A percentile compares a stretch with the other conserved stretches of the same genome.
phyloP scores from a whole-genome alignment of 2,797 vertebrate genomes.

The Cossypha dichroa region DNA sequence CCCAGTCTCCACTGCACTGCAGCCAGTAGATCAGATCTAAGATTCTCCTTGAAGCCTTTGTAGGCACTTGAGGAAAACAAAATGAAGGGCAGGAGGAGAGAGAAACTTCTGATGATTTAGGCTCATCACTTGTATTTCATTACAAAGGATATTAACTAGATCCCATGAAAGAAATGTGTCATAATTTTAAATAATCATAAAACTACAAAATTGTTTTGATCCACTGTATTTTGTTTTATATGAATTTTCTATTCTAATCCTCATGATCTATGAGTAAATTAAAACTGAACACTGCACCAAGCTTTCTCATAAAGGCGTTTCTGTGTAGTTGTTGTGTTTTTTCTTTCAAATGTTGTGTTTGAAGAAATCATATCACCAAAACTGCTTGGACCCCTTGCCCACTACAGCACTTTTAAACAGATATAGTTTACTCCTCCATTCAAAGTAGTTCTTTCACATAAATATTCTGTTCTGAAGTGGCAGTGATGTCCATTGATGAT shows the following conservation, averaged over 20 bases:
- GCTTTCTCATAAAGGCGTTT: background rate
- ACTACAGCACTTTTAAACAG: background rate
- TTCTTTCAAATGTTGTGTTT: background rate
- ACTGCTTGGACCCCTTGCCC: background rate
- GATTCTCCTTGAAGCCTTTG: background rate
- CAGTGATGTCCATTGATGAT: background rate
- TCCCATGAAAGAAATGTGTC: background rate
- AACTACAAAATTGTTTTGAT: background rate
- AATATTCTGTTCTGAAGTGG: background rate
- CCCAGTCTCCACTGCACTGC: background rate
- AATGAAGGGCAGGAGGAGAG: accelerated
- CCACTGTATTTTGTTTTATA: background rate
- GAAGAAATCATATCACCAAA: background rate
- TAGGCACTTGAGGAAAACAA: background rate
- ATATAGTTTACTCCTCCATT: background rate
- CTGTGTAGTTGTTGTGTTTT: accelerated
- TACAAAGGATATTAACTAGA: background rate
- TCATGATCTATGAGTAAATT: background rate
- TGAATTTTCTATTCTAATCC: background rate
- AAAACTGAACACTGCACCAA: background rate
- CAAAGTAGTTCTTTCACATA: background rate
- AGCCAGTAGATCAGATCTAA: background rate
- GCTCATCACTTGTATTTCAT: background rate
- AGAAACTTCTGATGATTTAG: background rate
- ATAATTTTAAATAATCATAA: background rate